These are phyloP conservation scores for Xiphophorus birchmanni DNA, from an alignment of 2,797 vertebrate genomes.

Conservation along the genomic window DNA sequence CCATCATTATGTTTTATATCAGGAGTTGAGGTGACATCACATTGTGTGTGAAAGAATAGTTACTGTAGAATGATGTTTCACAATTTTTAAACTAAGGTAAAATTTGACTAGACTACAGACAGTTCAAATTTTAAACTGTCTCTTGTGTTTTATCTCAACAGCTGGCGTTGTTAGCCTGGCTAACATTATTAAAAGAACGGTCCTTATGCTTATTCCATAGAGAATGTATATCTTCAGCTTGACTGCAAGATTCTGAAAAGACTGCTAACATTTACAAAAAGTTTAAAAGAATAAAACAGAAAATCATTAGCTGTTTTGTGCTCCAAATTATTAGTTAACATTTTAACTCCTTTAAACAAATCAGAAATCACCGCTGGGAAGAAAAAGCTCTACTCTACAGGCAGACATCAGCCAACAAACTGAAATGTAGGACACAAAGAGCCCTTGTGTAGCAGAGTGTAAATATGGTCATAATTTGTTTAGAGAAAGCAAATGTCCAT, in stretches of 20 bases:
- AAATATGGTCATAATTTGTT: constrained; percentile 4
- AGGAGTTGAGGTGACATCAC: not conserved
- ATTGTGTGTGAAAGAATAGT: not conserved
- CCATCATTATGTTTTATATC: not conserved
- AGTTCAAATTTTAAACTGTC: not conserved
- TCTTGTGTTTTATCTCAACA: not conserved
- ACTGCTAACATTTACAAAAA: not conserved
- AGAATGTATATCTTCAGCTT: not conserved
- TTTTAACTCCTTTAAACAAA: not conserved
- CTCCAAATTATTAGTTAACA: too few relatives aligned
- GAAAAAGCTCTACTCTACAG: constrained; percentile 14
- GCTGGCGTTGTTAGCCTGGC: not conserved
- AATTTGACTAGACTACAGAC: not conserved
- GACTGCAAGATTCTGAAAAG: not conserved
- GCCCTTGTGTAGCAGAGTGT: not conserved
- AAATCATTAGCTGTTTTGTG: too few relatives aligned
- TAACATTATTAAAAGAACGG: not conserved
- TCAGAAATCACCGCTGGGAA: not conserved
- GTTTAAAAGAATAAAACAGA: too few relatives aligned
- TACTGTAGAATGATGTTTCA: not conserved
- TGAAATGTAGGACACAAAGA: constrained; percentile 17
- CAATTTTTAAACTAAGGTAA: not conserved
- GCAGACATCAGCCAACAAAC: constrained; percentile 8
- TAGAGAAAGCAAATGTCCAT: constrained; percentile 40
- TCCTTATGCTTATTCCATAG: not conserved